A percentile compares a stretch with the other conserved stretches of the same genome.
phyloP scores from a whole-genome alignment of 2,113 vertebrate species.

The Melanocharis versteri region DNA sequence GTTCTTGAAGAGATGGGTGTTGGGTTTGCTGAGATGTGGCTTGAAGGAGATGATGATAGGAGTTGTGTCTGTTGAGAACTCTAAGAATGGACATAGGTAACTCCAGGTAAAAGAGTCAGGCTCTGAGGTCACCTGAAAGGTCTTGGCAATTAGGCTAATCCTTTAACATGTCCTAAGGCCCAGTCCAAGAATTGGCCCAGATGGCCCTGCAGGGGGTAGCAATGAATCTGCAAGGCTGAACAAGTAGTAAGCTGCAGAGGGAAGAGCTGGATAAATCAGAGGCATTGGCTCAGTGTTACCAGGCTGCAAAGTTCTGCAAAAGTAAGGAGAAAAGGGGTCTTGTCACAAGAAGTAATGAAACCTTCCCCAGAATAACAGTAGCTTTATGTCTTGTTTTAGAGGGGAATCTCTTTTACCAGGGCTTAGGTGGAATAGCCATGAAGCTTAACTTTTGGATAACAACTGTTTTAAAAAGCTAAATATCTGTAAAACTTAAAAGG shows the following conservation, averaged over 20 bases:
- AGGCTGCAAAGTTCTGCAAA: not conserved
- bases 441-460: not conserved
- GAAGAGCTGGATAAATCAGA: not conserved
- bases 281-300: not conserved
- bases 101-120: not conserved
- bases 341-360: not conserved
- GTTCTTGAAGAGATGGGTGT: not conserved
- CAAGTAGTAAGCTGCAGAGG: not conserved
- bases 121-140: not conserved
- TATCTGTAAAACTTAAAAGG: not conserved
- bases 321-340: not conserved
- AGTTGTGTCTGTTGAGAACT: not conserved
- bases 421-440: not conserved
- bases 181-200: not conserved
- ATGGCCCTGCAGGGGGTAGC: not conserved
- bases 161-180: not conserved
- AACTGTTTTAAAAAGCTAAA: not conserved
- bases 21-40: not conserved
- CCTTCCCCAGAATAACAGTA: not conserved
- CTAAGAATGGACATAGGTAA: not conserved
- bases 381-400: not conserved
- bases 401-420: not conserved
- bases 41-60: not conserved
- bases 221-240: not conserved
- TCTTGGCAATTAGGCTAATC: not conserved